A percentile compares a stretch with the other conserved stretches of the same genome.
Evolutionary conservation across 2,888 invertebrate species (phyloP).

Genomic region (Dyspetes luteomarginatus): DNA sequence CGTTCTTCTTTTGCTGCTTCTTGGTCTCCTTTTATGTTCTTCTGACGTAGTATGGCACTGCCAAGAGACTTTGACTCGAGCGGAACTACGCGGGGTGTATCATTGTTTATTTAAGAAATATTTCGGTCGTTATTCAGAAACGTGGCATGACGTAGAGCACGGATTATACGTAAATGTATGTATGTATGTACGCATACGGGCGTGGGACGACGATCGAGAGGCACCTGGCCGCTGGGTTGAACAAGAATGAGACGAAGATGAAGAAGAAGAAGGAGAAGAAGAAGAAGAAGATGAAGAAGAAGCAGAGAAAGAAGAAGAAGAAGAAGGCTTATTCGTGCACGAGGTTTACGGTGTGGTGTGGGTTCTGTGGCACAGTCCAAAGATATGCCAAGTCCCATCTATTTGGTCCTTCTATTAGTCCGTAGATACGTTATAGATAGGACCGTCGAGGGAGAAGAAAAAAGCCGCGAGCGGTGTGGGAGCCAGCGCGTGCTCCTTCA

Average conservation of each 20-base stretch:
- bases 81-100: conserved; percentile 70
- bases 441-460: not conserved
- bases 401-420: conserved; percentile 67
- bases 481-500: conserved; percentile 38
- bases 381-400: conserved; percentile 64
- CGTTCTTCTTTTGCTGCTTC: conserved; percentile 43
- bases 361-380: conserved; percentile 48
- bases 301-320: conserved; percentile 29
- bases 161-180: conserved; percentile 47
- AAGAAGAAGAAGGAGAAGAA: conserved; percentile 32
- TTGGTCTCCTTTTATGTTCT: conserved; percentile 54
- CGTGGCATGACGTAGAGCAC: conserved; percentile 64
- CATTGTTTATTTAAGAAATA: conserved; percentile 81
- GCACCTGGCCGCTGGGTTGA: conserved; percentile 69
- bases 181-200: conserved; percentile 57
- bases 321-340: conserved; percentile 3
- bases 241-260: conserved; percentile 28
- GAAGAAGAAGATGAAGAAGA: conserved; percentile 31
- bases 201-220: conserved; percentile 68
- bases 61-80: conserved; percentile 51
- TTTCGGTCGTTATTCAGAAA: conserved; percentile 80
- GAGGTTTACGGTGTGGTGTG: conserved; percentile 4
- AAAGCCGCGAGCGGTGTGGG: conserved; percentile 23
- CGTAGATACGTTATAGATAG: conserved; percentile 65
- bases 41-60: conserved; percentile 43